Evolutionary conservation across 2,888 invertebrate species (phyloP).

Genomic region (Caenorhabditis sinica): DNA sequence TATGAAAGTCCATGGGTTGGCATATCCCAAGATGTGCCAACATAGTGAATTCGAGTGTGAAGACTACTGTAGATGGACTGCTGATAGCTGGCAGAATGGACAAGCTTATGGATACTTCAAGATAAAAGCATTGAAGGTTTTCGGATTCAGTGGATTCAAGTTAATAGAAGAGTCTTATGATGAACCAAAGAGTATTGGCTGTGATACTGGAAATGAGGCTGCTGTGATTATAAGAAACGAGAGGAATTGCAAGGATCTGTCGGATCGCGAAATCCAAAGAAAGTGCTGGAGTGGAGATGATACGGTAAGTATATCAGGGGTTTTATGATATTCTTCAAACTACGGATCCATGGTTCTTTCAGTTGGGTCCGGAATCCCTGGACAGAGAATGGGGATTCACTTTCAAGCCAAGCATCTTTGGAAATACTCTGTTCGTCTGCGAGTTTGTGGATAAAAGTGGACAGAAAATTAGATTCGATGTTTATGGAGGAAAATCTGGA

Average conservation of each 20-base stretch:
- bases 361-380: constrained; percentile 41
- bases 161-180: constrained; percentile 41
- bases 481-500: constrained; percentile 63
- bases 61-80: constrained; percentile 64
- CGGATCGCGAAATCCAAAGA: constrained; percentile 24
- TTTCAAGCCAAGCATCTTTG: constrained; percentile 33
- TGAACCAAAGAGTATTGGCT: constrained; percentile 51
- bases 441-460: constrained; percentile 50
- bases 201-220: constrained; percentile 52
- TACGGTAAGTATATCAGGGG: background rate
- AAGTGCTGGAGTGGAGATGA: constrained; percentile 52
- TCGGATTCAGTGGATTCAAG: constrained; percentile 48
- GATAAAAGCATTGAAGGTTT: constrained; percentile 11
- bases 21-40: constrained; percentile 48
- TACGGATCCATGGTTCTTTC: background rate
- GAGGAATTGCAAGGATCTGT: constrained; percentile 47
- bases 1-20: constrained; percentile 47
- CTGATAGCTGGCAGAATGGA: constrained; percentile 46
- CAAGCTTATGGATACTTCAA: constrained; percentile 53
- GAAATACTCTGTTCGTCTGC: constrained; percentile 50
- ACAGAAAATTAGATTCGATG: constrained; percentile 63
- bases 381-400: constrained; percentile 49
- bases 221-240: constrained; percentile 56
- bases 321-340: background rate
- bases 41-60: constrained; percentile 52